A percentile compares a stretch with the other conserved stretches of the same genome.
These are phyloP conservation scores for Lytechinus pictus DNA, from an alignment of 35 echinoderm and acorn worm species.

Conservation along the genomic window DNA sequence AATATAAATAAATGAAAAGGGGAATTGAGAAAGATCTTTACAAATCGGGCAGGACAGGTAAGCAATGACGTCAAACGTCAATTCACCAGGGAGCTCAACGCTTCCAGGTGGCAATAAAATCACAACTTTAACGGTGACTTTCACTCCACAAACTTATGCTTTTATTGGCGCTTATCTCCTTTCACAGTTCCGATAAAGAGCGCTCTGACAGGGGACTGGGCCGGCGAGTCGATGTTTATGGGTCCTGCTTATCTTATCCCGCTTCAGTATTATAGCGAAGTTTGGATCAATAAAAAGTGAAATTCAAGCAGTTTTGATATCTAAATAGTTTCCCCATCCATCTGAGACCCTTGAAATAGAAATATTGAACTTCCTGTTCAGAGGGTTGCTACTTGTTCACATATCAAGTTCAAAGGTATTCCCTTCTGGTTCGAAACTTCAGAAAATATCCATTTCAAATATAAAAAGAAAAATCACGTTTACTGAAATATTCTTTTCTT, in stretches of 20 bases:
- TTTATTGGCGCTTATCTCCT: background rate
- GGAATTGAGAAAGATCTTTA: background rate
- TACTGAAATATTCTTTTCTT: background rate
- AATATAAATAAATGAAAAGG: background rate
- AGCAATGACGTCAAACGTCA: background rate
- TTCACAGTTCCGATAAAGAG: background rate
- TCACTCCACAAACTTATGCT: background rate
- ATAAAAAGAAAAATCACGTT: too few species aligned
- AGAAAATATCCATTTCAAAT: too few species aligned
- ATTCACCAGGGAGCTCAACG: background rate
- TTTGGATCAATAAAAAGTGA: background rate
- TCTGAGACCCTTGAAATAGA: background rate
- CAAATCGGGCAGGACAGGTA: background rate
- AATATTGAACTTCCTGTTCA: background rate
- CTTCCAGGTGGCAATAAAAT: background rate
- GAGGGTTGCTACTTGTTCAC: background rate
- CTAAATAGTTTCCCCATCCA: background rate
- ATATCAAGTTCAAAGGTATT: background rate
- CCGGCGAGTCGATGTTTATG: background rate
- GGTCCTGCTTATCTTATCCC: background rate
- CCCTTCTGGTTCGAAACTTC: background rate
- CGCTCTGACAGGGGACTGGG: background rate
- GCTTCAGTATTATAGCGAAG: background rate
- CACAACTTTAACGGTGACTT: background rate
- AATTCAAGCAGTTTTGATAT: conserved; percentile 1